Conservation (phyloP, 2,888 invertebrate species). For the Leptopilina myrica region DNA sequence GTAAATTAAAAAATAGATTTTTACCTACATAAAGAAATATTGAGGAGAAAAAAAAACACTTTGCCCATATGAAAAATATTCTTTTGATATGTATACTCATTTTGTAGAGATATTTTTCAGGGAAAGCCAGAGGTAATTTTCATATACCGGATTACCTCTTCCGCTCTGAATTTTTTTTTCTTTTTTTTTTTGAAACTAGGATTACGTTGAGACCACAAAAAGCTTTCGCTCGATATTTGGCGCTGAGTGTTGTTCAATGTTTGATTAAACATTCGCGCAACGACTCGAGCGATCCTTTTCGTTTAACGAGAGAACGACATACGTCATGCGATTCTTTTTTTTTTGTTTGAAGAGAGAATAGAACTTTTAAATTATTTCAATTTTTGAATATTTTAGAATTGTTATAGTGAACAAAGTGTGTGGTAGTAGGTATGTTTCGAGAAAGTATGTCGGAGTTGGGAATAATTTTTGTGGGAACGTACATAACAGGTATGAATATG, state of each 20-base stretch:
- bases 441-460: too few relatives aligned
- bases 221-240: slow-evolving; percentile 24
- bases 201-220: slow-evolving; percentile 32
- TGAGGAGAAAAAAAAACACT: background rate
- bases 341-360: too few relatives aligned
- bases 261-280: slow-evolving; percentile 31
- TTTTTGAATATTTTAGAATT: too few relatives aligned
- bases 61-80: background rate
- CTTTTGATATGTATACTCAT: slow-evolving; percentile 19
- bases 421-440: too few relatives aligned
- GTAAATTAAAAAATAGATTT: background rate
- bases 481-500: too few relatives aligned
- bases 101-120: background rate
- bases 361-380: too few relatives aligned
- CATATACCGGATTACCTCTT: slow-evolving; percentile 5
- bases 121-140: slow-evolving; percentile 17
- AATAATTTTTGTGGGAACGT: too few relatives aligned
- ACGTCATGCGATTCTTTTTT: background rate
- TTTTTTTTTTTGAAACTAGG: background rate
- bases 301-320: slow-evolving; percentile 8
- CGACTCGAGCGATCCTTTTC: background rate
- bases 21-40: too few relatives aligned
- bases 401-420: too few relatives aligned
- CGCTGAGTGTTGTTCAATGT: slow-evolving; percentile 28
- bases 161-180: slow-evolving; percentile 16